Evolutionary conservation across 2,888 invertebrate species (phyloP), one percentile per base, ranked within the genome.

Genomic region (Oscheius sp.): DNA sequence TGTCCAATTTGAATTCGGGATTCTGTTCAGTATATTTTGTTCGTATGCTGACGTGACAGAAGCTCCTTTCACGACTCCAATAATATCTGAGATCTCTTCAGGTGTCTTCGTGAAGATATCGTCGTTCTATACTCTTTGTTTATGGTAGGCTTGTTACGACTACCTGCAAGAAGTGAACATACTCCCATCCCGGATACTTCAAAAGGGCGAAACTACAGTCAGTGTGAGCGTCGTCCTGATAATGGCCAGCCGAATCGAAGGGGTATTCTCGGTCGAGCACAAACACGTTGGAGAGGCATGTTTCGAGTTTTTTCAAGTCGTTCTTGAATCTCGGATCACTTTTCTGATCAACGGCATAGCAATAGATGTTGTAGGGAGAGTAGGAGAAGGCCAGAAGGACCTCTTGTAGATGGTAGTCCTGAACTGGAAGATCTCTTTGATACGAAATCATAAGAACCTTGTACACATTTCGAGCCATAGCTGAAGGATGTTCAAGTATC

Each of bases 221-320:
- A 29, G 32, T 32, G 50, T 68, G 68, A 10, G 68, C 68, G 21
- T 53, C 21, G 7, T 68, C 35, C 50, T 68, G 68, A 51, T 21
- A 68, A 53, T 68, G 51, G 11, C 68, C 68, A 51, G n/a, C 42
- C 42, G 68, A 68, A 35, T 51, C 55, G n/a, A 68, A 68, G 1
- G 51, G 3, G 50, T 29, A 68, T 13, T 48, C 68, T 32, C 48
- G 29, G 11, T 68, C 37, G 1, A 68, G 21, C 47, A 71, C 47
- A 59, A 60, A n/a, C 10, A 71, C 71, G 42, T 71, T 71, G 29
- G 21, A 10, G 9, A 71, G 10, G 50, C 60, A 71, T 9, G 35
- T 33, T 11, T 35, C 59, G n/a, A 71, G 47, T 7, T 13, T 32
- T 47, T 37, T 60, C 60, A 71, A 21, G 35, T 42, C 47, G n/a